These are phyloP conservation scores for Rhagonycha lutea DNA, from an alignment of 2,888 invertebrate genomes.

Conservation along the genomic window DNA sequence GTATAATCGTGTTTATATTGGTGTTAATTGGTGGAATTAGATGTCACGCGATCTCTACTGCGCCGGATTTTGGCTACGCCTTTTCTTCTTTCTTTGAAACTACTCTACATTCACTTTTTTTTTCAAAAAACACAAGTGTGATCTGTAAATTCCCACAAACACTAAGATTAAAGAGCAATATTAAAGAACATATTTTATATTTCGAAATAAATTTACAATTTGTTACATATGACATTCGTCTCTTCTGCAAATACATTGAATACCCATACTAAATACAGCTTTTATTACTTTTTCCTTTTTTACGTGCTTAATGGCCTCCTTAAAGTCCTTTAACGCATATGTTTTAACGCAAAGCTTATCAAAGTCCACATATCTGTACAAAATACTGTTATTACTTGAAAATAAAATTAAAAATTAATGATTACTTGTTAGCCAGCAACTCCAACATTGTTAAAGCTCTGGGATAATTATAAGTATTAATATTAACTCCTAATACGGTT, in stretches of 20 bases:
- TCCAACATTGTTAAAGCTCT: conserved; percentile 65
- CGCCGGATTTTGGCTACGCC: no score
- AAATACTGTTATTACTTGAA: conserved; percentile 24
- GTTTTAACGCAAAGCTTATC: conserved; percentile 63
- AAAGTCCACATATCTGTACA: conserved; percentile 62
- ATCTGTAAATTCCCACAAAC: no score
- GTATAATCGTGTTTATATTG: no score
- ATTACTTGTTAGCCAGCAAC: conserved; percentile 7
- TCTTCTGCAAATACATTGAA: conserved; percentile 1
- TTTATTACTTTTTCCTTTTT: conserved; percentile 63
- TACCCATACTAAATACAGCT: conserved; percentile 57
- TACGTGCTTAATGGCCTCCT: conserved; percentile 59
- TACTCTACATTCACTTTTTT: no score
- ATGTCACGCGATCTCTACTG: no score
- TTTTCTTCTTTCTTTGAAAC: no score
- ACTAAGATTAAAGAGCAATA: no score
- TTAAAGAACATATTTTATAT: neutral
- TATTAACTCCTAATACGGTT: conserved; percentile 66
- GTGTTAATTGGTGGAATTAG: no score
- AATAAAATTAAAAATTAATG: neutral
- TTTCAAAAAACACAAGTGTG: no score
- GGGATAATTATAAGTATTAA: conserved; percentile 69
- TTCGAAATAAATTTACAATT: neutral
- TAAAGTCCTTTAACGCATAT: conserved; percentile 59
- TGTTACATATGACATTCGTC: neutral